Percentiles rank a stretch among this genome's conserved stretches.
phyloP scores from a whole-genome alignment of 2,113 vertebrate species.

The Tragelaphus buxtoni region DNA sequence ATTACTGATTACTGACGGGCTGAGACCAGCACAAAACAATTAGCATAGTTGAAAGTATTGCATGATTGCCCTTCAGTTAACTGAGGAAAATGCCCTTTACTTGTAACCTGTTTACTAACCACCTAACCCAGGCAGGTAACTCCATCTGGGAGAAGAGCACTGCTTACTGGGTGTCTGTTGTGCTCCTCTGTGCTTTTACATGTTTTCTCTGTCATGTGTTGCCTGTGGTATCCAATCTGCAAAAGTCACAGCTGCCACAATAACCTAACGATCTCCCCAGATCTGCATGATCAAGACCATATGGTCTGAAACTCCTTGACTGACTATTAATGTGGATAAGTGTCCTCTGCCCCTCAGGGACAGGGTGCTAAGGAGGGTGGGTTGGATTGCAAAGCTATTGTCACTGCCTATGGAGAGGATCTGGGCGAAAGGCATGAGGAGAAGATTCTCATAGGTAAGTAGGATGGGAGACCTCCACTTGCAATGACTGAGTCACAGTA shows the following conservation, averaged over 20 bases:
- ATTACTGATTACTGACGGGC: not conserved
- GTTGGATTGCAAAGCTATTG: not conserved
- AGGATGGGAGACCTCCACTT: not conserved
- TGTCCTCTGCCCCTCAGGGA: not conserved
- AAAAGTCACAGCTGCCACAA: not conserved
- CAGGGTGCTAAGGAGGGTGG: not conserved
- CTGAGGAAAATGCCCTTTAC: not conserved
- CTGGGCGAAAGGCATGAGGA: not conserved
- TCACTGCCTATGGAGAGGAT: not conserved
- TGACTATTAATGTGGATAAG: not conserved
- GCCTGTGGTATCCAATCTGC: not conserved
- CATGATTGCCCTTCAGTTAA: not conserved
- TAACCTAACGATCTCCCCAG: not conserved
- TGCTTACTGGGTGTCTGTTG: not conserved
- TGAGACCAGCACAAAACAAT: not conserved
- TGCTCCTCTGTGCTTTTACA: not conserved
- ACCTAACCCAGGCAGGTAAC: not conserved
- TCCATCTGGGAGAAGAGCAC: not conserved
- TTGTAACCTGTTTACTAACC: not conserved
- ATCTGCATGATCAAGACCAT: not conserved
- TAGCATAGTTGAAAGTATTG: not conserved
- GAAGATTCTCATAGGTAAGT: not conserved
- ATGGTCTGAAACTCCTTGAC: not conserved
- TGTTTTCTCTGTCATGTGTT: not conserved
- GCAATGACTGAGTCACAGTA: not conserved